Evolutionary conservation across 2,113 vertebrate species (phyloP).

Genomic region (Xyliphius kryptos): DNA sequence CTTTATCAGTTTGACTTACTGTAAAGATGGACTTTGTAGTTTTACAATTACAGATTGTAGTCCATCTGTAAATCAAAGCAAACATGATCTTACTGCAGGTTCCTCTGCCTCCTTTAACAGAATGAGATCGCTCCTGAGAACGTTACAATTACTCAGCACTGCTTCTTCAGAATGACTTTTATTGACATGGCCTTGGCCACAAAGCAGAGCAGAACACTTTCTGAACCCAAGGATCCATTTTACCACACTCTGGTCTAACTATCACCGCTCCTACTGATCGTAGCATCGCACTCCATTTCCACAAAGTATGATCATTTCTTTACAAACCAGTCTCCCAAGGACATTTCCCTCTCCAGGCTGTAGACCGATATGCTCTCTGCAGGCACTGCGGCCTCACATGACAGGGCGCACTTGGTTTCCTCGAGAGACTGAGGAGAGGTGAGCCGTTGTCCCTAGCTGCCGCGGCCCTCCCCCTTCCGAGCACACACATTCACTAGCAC

Average conservation of each 20-base stretch:
- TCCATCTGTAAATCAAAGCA: too few species aligned
- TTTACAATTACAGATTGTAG: too few species aligned
- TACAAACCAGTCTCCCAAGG: background rate
- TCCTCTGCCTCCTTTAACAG: too few species aligned
- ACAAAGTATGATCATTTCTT: background rate
- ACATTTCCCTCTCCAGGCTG: too few species aligned
- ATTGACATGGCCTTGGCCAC: conserved; percentile 4
- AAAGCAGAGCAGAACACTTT: background rate
- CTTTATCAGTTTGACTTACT: too few species aligned
- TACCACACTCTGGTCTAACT: conserved; percentile 5
- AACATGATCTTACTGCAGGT: too few species aligned
- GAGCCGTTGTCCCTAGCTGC: background rate
- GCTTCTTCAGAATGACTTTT: conserved; percentile 8
- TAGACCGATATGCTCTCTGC: background rate
- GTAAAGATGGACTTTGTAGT: too few species aligned
- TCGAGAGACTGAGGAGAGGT: background rate
- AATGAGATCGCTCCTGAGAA: too few species aligned
- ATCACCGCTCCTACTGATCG: background rate
- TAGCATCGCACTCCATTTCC: background rate
- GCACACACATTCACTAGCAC: background rate
- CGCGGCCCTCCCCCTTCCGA: background rate
- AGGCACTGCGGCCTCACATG: background rate
- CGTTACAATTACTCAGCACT: conserved; percentile 7
- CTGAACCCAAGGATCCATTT: background rate
- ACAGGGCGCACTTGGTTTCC: background rate